Base-by-base conservation (phyloP, 2,113 vertebrate genomes). In the Campylorhamphus procurvoides region DNA sequence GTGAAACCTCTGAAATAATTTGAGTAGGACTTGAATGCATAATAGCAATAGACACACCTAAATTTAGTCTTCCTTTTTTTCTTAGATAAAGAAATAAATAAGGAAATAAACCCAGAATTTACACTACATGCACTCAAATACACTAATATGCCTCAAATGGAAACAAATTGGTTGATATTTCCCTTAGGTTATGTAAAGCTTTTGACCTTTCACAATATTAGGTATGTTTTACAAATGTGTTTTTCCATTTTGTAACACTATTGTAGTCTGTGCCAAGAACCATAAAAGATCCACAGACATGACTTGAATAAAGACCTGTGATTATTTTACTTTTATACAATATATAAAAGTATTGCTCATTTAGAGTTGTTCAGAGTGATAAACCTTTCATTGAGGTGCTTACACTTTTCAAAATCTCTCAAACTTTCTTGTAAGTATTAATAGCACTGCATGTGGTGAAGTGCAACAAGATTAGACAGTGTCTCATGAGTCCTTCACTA, bases 341-440 rank as follows among this genome's bases (percentile, higher is more conserved):
- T 15, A 52, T 52, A 52, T 40, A 81, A 90, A 94, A 83, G 18
- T 47, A 59, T 47, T 55, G 33, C 55, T 69, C 39, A 4, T 84
- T 93, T 74, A 28, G 17, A 59, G 31, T 73, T 87, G 72, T 91
- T 80, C 84, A 44, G 73, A 76, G 27, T 49, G 69, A 93, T 95
- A 94, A 91, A 93, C 52, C 46, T 90, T 93, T 90, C 63, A 64
- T 75, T 96, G 77, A 86, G 82, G 58, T 40, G 10, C 59, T 94
- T 88, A 40, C 25, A 49, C 40, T 88, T 94, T 83, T 87, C 71
- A 88, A 94, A 94, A 81, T 88, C 55, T 82, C 67, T 94, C 55
- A 87, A 17, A 66, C 14, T 85, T 56, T 20, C 46, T 88, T 81
- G 37, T 39, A 62, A 52, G 25, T 52, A 81, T 62, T 73, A 77